Conservation (phyloP, 1,140 invertebrate species). For the Drosophila kohkoa region DNA sequence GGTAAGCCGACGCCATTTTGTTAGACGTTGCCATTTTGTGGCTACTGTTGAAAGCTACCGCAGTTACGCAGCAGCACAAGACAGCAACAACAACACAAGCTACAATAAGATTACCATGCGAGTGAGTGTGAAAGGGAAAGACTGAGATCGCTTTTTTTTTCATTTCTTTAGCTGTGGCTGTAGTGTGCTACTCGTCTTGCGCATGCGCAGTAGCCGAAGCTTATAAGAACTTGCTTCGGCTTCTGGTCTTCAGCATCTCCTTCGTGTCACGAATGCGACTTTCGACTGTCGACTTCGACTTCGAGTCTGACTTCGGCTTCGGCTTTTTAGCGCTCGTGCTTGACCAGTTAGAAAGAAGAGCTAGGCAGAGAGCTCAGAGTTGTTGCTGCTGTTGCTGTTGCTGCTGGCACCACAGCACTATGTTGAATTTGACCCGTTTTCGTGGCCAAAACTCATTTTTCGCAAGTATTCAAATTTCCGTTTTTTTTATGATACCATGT, state of each 20-base stretch:
- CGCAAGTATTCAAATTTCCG: too few species aligned
- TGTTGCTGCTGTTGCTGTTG: slow-evolving; percentile 31
- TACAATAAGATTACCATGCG: slow-evolving; percentile 3
- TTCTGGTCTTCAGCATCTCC: slow-evolving; percentile 78
- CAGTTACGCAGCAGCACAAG: slow-evolving; percentile 60
- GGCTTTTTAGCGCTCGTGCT: slow-evolving; percentile 39
- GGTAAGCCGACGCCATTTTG: slow-evolving; percentile 62
- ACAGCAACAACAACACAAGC: slow-evolving; percentile 8
- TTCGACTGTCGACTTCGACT: slow-evolving; percentile 12
- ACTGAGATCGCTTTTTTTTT: slow-evolving; percentile 25
- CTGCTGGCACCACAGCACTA: slow-evolving; percentile 47
- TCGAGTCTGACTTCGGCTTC: slow-evolving; percentile 52
- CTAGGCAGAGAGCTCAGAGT: slow-evolving; percentile 52
- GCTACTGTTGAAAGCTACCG: slow-evolving; percentile 61
- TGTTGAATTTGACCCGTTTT: too few species aligned
- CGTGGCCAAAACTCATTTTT: too few species aligned
- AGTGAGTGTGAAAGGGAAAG: slow-evolving; percentile 35
- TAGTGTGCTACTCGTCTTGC: slow-evolving; percentile 63
- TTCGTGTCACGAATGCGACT: slow-evolving; percentile 49
- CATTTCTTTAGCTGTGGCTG: background rate
- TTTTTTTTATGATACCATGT: too few species aligned
- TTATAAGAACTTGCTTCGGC: slow-evolving; percentile 79
- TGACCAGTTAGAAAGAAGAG: slow-evolving; percentile 66
- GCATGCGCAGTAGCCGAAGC: slow-evolving; percentile 76
- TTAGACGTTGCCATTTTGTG: slow-evolving; percentile 72